Base-by-base conservation (phyloP, 2,888 invertebrate species). In the Ormia ochracea region DNA sequence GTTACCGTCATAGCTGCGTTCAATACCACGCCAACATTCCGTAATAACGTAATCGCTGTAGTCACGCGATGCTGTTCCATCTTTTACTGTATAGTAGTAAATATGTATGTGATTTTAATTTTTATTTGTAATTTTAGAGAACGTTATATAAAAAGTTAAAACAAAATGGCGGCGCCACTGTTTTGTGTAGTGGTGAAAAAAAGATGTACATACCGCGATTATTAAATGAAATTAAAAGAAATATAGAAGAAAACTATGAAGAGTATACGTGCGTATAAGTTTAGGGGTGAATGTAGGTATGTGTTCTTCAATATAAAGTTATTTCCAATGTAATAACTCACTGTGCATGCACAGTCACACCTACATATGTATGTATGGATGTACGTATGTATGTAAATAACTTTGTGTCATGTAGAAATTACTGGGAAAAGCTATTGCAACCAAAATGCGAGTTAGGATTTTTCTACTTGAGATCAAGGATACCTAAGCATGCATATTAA, bases 21-120 rank as follows among this genome's bases (percentile, higher is more conserved):
- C 95, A 74, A 96, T 94, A 84, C 94, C 94, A 86, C 95, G 91
- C 94, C 95, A 93, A 86, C 94, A 89, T 89, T 95, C 95, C 41
- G 94, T 94, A 85, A 95, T 92, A 87, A 94, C 93, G 91, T 94
- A 95, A 89, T 89, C 87, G 86, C 86, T 85, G 85, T 87, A 89
- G 88, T 89, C 90, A 90, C 89, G 90, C 89, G 85, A 92, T 91
- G 28, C 91, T 90, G 59, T 21, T 85, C 87, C 87, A 88, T 86
- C 85, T 87, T 85, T 76, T 69, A 65, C 56, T 63, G 17, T 26
- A 21, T 14, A 41, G 65, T 43, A 69, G 43, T 61, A 21, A 26
- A 36, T 68, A 33, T 50, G 38, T 77, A 43, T 59, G 59, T 33
- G 68, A 41, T 54, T 33, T 50, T 78, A 7, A 41, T 45, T 45